Base-by-base conservation (phyloP, 2,113 vertebrate species). In the Elachura formosa region DNA sequence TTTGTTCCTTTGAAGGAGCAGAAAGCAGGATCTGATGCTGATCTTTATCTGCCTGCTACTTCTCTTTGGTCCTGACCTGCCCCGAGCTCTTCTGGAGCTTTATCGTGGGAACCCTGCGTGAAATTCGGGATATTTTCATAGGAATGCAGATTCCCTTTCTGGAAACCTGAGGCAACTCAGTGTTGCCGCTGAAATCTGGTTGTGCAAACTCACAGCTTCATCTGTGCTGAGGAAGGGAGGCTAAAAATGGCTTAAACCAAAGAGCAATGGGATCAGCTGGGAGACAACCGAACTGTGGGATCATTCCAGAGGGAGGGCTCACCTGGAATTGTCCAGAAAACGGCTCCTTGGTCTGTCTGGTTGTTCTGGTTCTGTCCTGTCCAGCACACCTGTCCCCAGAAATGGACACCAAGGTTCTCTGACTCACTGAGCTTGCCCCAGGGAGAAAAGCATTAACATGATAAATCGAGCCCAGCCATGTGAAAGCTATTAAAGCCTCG, bases 191-290 rank as follows among this genome's bases (percentile, higher is more conserved):
- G 85, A 89, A 96, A 97, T 64, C 21, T 81, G 43, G 86, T 55
- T 86, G 78, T 96, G 92, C 86, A 90, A 92, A 81, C 49, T 66
- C 93, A 95, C 81, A 81, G 7, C 74, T 96, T 94, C 76, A 73
- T 79, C 96, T 75, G 76, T 12, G 25, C 89, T 18, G 24, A 62
- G 29, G 79, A 95, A 94, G 45, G 43, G 84, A 97, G 94, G 91
- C 93, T 93, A 83, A 96, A 97, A 90, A 92, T 48, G 41, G 71
- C 71, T 95, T 87, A 45, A 88, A 94, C 10, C 45, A 62, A 84
- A 71, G 82, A 92, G 88, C 68, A 95, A 85, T 8, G 63, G 92
- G 92, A 36, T 85, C 20, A 72, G 75, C 24, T 83, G 94, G 78
- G 96, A 89, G 97, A 46, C 45, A 67, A 25, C 45, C 78, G 34